phyloP scores from a whole-genome alignment of 2,113 vertebrate genomes.

The Pithys albifrons region DNA sequence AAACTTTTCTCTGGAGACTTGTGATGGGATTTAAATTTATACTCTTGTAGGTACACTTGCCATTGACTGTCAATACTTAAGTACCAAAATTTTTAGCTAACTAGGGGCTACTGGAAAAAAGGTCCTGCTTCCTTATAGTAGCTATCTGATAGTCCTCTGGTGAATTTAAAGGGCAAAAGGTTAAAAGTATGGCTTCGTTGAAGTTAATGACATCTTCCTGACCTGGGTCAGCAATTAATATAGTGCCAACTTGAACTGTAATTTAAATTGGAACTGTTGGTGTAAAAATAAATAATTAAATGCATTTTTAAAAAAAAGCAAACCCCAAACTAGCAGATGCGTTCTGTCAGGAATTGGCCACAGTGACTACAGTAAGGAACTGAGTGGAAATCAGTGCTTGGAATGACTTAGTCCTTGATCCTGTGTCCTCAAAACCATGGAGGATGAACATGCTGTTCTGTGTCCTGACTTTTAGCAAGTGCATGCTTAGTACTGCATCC shows the following conservation, averaged over 20 bases:
- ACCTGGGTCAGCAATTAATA: background rate
- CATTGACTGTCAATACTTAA: background rate
- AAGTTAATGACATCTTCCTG: background rate
- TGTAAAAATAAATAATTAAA: background rate
- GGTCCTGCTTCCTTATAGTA: background rate
- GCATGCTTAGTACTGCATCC: background rate
- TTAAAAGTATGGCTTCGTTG: background rate
- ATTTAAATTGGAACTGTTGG: background rate
- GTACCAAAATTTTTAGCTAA: background rate
- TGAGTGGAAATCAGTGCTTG: background rate
- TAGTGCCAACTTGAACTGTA: background rate
- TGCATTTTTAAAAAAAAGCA: background rate
- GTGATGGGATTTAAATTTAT: background rate
- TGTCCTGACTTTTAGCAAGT: background rate
- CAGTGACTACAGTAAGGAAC: background rate
- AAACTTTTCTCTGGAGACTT: background rate
- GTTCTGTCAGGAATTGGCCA: background rate
- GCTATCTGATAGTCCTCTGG: background rate
- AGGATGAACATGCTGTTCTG: rapidly evolving
- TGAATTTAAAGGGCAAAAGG: background rate
- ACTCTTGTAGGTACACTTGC: rapidly evolving
- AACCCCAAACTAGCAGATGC: background rate
- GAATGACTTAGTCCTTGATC: background rate
- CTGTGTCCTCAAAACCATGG: rapidly evolving
- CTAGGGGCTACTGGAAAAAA: background rate